Evolutionary conservation across 2,888 invertebrate genomes (phyloP), one percentile per base, ranked within the genome.

Genomic region (Ashinkailepas kermadecensis): DNA sequence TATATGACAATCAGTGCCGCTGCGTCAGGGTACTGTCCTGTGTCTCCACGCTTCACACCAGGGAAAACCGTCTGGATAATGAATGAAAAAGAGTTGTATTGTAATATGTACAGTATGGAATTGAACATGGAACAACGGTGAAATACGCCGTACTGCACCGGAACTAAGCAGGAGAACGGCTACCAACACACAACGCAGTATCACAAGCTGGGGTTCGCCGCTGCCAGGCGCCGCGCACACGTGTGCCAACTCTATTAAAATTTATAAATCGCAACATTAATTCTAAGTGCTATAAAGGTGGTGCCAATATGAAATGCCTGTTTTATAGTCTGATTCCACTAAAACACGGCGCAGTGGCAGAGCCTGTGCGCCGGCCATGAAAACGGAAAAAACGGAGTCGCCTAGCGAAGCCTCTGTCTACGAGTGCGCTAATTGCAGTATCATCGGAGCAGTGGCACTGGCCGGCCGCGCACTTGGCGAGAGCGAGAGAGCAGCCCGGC

Each of bases 71-170:
- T 1, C 23, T 4, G 11, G 67, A 23, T 67, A 25, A 70, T 70
- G 70, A 70, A 70, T 70, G 70, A 70, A 70, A 70, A 70, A 70
- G 70, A 70, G 70, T 70, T 70, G 70, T 70, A 70, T 70, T 70
- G 70, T 70, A 70, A 70, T 70, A 70, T 70, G 70, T 70, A 70
- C 70, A 70, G 70, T 70, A 70, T 70, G 70, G 70, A 70, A 70
- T 70, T 54, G 54, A 54, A 70, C 70, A 70, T 70, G 70, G 70
- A 70, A 70, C 70, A 54, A 70, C 70, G 54, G 70, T 54, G 70
- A 70, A 70, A 70, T 18, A 18, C 18, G 70, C 39, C 54, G 70
- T 11, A 15, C 7, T 15, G 39, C 70, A 54, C 70, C 70, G 70
- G 70, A 70, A 70, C 39, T 70, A 18, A 70, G 54, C 70, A 70